Percentiles rank a stretch among this genome's conserved stretches.
Conservation (phyloP, 2,888 invertebrate genomes). For the Drosophila algonquin region DNA sequence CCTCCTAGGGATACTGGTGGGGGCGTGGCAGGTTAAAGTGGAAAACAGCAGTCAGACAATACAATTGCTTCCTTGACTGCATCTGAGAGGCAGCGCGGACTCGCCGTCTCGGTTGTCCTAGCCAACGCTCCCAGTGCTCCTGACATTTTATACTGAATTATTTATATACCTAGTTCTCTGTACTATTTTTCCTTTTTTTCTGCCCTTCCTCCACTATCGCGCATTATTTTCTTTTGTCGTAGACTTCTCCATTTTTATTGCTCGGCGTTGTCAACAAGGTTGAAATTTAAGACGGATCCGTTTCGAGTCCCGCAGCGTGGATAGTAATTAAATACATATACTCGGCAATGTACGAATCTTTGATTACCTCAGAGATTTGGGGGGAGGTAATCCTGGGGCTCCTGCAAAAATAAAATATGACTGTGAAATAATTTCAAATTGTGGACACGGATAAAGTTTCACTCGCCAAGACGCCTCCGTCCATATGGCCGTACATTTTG, state of each 20-base stretch:
- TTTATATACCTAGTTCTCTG: slow-evolving; percentile 69
- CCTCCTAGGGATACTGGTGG: not conserved
- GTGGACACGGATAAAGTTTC: slow-evolving; percentile 71
- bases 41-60: slow-evolving; percentile 78
- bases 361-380: slow-evolving; percentile 74
- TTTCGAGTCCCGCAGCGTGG: slow-evolving; percentile 31
- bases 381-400: slow-evolving; percentile 15
- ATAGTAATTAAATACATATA: slow-evolving; percentile 57
- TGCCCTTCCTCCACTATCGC: slow-evolving; percentile 25
- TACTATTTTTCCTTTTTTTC: slow-evolving; percentile 37
- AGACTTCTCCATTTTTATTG: slow-evolving; percentile 61
- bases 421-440: slow-evolving; percentile 79
- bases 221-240: slow-evolving; percentile 64
- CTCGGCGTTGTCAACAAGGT: slow-evolving; percentile 59
- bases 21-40: slow-evolving; percentile 73
- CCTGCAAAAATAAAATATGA: slow-evolving; percentile 73
- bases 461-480: slow-evolving; percentile 31
- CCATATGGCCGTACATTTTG: slow-evolving; percentile 43
- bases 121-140: slow-evolving; percentile 56
- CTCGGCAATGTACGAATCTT: slow-evolving; percentile 37
- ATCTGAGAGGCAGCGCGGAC: slow-evolving; percentile 47
- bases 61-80: slow-evolving; percentile 78
- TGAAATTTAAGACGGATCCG: slow-evolving; percentile 59
- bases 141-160: slow-evolving; percentile 80
- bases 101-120: slow-evolving; percentile 43